phyloP scores from a whole-genome alignment of 30 jellyfish, hydroid and myxozoan genomes.

The Chironex yamaguchii region DNA sequence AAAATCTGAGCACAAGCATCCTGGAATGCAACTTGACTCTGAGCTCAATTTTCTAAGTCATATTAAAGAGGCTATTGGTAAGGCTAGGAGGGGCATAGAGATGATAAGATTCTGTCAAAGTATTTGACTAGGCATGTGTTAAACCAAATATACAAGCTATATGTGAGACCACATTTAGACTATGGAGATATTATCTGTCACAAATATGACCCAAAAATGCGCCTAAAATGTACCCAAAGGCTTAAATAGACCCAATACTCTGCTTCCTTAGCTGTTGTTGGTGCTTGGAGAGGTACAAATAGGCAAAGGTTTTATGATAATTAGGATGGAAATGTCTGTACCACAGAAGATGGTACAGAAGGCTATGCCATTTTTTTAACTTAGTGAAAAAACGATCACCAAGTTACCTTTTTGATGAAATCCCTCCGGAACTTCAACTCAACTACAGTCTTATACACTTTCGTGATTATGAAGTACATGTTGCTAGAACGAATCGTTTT shows the following conservation, averaged over 20 bases:
- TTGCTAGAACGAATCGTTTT: slow-evolving; percentile 48
- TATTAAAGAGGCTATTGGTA: slow-evolving; percentile 24
- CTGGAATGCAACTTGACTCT: slow-evolving; percentile 22
- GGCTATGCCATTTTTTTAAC: slow-evolving; percentile 49
- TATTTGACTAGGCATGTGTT: slow-evolving; percentile 41
- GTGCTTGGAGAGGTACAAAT: slow-evolving; percentile 57
- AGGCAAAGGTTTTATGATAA: slow-evolving; percentile 42
- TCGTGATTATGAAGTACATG: slow-evolving; percentile 24
- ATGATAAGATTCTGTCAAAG: slow-evolving; percentile 29
- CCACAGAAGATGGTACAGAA: slow-evolving; percentile 54
- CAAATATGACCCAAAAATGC: slow-evolving; percentile 49
- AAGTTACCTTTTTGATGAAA: slow-evolving; percentile 33
- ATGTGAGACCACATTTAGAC: slow-evolving; percentile 17
- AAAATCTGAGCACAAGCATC: slow-evolving; percentile 57
- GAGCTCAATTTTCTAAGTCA: slow-evolving; percentile 40
- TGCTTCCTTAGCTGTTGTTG: slow-evolving; percentile 41
- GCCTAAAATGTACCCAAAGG: background rate
- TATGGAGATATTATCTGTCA: slow-evolving; percentile 54
- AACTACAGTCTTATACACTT: slow-evolving; percentile 9
- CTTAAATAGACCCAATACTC: slow-evolving; percentile 50
- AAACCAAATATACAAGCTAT: slow-evolving; percentile 11
- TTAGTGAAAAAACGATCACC: slow-evolving; percentile 1
- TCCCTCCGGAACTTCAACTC: slow-evolving; percentile 25
- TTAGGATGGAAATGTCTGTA: slow-evolving; percentile 58
- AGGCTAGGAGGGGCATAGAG: slow-evolving; percentile 61